Evolutionary conservation across 2,797 vertebrate species (phyloP), one percentile per base, ranked within the genome.

Genomic region (Lepus townsendii): DNA sequence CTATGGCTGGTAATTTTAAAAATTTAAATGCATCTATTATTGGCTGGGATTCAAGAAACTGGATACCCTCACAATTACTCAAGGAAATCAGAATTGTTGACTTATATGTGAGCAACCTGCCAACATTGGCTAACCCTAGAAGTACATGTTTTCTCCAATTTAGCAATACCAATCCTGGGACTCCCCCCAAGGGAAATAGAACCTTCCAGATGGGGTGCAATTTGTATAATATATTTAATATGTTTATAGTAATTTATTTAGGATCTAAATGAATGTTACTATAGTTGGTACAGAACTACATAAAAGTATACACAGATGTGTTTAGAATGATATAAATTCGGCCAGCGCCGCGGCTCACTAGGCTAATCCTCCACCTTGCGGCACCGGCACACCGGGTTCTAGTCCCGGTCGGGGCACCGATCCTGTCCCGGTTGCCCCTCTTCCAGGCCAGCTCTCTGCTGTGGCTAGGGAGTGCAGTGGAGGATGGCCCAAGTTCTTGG

Each of bases 11-110:
- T 88, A 83, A 65, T 32, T 71, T 79, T 63, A 32, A 1, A 65
- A 94, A 78, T 79, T 65, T 65, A 79, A 66, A 65, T 83, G 52
- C 42, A 90, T 47, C 35, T 35, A 73, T 66, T 79, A 11, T 83
- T 89, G n/a, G 50, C 80, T 73, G 57, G 12, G 17, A 72, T 65
- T 54, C 22, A 85, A 35, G 54, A 90, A 54, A 63, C 72, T 65
- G 47, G 32, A 7, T 26, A 65, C 24, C 50, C 38, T 71, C 32
- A 47, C 20, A 65, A 90, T 65, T 65, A 72, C 57, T 85, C 30
- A 47, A 30, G 24, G 27, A 85, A 83, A 47, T 79, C 47, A 90
- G 42, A 78, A 63, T 78, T 52, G 50, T 84, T 88, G 60, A 83
- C 16, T 54, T 63, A 19, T 71, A 38, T 63, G 26, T 76, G 47